Conservation (phyloP, 2,113 vertebrate species). For the Ptilorrhoa leucosticta region DNA sequence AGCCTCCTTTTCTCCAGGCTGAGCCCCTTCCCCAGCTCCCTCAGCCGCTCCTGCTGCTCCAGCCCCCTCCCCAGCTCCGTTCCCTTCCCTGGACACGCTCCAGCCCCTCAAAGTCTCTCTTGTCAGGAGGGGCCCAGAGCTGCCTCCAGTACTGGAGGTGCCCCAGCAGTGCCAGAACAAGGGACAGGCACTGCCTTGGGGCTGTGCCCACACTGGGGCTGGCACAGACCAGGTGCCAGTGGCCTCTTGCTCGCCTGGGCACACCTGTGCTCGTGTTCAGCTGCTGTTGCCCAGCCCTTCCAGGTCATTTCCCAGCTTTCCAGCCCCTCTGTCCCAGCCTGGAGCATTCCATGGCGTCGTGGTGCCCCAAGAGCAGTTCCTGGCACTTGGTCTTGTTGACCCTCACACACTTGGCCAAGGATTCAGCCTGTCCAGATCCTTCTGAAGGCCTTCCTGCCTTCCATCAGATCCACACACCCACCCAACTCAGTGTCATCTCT, state of each 20-base stretch:
- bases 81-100: neutral
- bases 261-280: neutral
- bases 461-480: neutral
- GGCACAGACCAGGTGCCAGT: neutral
- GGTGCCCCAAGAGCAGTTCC: neutral
- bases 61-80: neutral
- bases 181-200: neutral
- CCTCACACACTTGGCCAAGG: neutral
- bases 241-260: neutral
- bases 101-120: neutral
- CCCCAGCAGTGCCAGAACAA: neutral
- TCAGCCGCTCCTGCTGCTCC: neutral
- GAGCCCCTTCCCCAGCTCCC: neutral
- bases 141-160: neutral
- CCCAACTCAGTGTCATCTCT: neutral
- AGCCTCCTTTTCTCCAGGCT: neutral
- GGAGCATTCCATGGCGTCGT: neutral
- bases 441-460: neutral
- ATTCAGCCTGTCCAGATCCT: neutral
- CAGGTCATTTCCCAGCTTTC: neutral
- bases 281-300: neutral
- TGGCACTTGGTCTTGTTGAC: neutral
- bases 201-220: neutral
- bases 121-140: neutral
- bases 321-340: neutral